Conservation (phyloP, 2,113 vertebrate genomes). For the Thryonomys swinderianus region DNA sequence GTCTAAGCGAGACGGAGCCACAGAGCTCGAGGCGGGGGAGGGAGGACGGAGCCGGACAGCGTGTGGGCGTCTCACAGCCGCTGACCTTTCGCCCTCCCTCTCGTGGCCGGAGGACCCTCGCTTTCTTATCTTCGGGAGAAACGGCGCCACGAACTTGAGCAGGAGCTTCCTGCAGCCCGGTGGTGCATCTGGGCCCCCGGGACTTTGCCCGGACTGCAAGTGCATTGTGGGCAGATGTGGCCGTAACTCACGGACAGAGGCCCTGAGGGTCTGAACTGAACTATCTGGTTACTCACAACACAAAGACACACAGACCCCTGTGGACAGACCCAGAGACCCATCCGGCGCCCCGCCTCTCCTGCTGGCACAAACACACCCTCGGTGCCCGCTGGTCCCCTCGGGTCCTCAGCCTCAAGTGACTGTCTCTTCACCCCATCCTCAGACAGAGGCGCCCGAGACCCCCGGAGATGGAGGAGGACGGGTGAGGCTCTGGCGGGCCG, state of each 20-base stretch:
- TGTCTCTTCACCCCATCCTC: too few relatives aligned
- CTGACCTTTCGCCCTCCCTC: too few relatives aligned
- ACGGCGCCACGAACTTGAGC: fast-evolving
- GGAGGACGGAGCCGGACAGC: not conserved
- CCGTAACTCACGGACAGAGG: fast-evolving
- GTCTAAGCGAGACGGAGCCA: too few relatives aligned
- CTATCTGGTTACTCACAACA: not conserved
- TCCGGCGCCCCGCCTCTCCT: not conserved
- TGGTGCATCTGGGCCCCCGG: fast-evolving
- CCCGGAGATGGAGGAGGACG: too few relatives aligned
- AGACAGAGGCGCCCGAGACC: too few relatives aligned
- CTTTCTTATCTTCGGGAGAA: not conserved
- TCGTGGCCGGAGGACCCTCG: too few relatives aligned
- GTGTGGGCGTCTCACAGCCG: fast-evolving
- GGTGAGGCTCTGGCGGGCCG: too few relatives aligned
- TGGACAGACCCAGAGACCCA: not conserved
- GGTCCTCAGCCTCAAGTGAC: not conserved
- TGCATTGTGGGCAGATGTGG: not conserved
- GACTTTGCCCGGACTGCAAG: too few relatives aligned
- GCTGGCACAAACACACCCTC: not conserved
- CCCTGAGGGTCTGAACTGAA: too few relatives aligned
- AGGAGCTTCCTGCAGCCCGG: fast-evolving
- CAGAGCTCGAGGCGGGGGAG: not conserved
- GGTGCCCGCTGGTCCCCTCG: not conserved
- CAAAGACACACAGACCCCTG: not conserved